Conservation (phyloP, 2,888 invertebrate genomes). For the Barypeithes pellucidus region DNA sequence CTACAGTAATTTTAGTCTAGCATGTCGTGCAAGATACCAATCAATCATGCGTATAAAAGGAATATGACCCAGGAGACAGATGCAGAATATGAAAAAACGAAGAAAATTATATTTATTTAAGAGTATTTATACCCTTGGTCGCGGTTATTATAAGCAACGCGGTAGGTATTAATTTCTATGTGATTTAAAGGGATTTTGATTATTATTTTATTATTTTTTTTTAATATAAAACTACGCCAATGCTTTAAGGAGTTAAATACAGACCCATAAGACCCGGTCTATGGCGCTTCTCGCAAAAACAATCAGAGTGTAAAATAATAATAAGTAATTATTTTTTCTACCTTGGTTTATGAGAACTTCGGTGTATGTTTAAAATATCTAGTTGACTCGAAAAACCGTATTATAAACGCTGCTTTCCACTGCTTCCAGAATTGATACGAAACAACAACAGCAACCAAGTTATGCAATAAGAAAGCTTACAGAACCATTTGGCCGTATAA, state of each 20-base stretch:
- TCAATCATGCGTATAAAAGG: constrained; percentile 26
- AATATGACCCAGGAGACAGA: constrained; percentile 20
- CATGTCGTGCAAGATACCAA: constrained; percentile 9
- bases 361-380: constrained; percentile 38
- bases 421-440: too few species aligned
- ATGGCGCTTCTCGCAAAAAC: constrained; percentile 32
- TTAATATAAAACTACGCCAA: neutral
- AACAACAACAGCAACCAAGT: too few species aligned
- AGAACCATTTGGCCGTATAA: too few species aligned
- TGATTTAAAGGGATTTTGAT: too few species aligned
- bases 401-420: constrained; percentile 8
- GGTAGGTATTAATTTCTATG: too few species aligned
- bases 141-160: too few species aligned
- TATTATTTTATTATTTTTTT: neutral
- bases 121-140: too few species aligned
- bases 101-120: neutral
- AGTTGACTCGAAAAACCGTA: constrained; percentile 41
- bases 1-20: constrained; percentile 18
- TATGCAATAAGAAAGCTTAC: too few species aligned
- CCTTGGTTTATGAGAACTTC: constrained; percentile 22
- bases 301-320: constrained; percentile 49
- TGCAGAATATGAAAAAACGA: constrained; percentile 2
- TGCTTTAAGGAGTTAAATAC: neutral
- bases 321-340: constrained; percentile 42
- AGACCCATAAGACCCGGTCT: constrained; percentile 14